phyloP scores from a whole-genome alignment of 1,140 invertebrate genomes.

The Cherax quadricarinatus region DNA sequence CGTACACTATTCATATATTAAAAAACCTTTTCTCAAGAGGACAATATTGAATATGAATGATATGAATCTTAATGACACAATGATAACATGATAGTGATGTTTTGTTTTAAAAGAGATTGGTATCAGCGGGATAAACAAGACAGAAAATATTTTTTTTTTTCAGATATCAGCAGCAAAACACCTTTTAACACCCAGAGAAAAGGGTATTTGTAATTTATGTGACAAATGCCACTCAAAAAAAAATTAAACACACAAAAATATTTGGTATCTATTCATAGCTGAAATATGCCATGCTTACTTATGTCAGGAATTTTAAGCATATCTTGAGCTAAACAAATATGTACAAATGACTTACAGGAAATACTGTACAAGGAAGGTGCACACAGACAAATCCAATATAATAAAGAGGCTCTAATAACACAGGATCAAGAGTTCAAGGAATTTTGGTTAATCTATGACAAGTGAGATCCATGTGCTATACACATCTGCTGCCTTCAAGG shows the following conservation, averaged over 20 bases:
- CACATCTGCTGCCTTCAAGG: slow-evolving; percentile 40
- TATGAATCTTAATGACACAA: neutral
- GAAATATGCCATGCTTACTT: slow-evolving; percentile 47
- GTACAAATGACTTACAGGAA: slow-evolving; percentile 40
- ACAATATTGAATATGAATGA: neutral
- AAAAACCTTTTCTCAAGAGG: neutral
- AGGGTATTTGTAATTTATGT: neutral
- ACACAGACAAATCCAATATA: slow-evolving; percentile 18
- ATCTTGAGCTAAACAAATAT: slow-evolving; percentile 56
- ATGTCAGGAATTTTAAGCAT: slow-evolving; percentile 38
- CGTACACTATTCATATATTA: neutral
- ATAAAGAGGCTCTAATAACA: slow-evolving; percentile 1
- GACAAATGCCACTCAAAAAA: slow-evolving; percentile 14
- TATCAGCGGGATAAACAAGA: neutral
- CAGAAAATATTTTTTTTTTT: slow-evolving; percentile 2
- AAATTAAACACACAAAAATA: slow-evolving; percentile 47
- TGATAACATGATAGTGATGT: neutral
- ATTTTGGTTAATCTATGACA: neutral
- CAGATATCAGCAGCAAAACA: neutral
- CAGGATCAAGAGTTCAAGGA: neutral
- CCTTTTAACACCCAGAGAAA: neutral
- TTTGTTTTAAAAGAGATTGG: neutral
- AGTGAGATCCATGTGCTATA: slow-evolving; percentile 42
- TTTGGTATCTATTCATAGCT: slow-evolving; percentile 52
- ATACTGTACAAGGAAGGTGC: slow-evolving; percentile 9